Conservation (phyloP, 2,888 invertebrate species). For the Himalopsyche tibetana region DNA sequence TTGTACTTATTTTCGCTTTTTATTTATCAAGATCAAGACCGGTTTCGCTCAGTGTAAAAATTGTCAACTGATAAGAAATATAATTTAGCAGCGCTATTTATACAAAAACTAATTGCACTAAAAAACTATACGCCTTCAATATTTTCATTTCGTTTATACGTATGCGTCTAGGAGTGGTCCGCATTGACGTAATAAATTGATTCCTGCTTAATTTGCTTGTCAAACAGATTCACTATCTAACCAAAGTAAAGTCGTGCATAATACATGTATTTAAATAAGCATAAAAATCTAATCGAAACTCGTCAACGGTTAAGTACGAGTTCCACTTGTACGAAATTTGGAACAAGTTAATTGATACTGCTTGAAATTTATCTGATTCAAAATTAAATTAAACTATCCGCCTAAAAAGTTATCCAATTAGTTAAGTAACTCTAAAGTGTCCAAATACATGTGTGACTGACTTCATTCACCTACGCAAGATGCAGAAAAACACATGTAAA, state of each 20-base stretch:
- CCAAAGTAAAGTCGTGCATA: background rate
- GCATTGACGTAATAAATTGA: no score
- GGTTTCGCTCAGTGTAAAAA: no score
- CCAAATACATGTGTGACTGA: background rate
- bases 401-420: constrained; percentile 17
- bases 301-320: background rate
- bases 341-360: constrained; percentile 6
- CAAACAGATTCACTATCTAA: background rate
- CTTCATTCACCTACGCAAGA: constrained; percentile 25
- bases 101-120: no score
- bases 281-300: background rate
- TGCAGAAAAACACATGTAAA: constrained; percentile 37
- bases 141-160: no score
- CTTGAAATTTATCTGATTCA: background rate
- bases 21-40: no score
- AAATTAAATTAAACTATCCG: background rate
- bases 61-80: no score
- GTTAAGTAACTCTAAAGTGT: constrained; percentile 28
- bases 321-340: background rate
- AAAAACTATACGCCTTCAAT: no score
- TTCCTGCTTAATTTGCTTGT: no score
- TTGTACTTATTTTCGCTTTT: no score
- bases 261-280: background rate
- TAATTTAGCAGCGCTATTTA: no score
- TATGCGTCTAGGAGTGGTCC: no score